Percentiles rank a stretch among this genome's conserved stretches.
These are phyloP conservation scores for Pleuronectes platessa DNA, from an alignment of 2,113 vertebrate species.

Conservation along the genomic window DNA sequence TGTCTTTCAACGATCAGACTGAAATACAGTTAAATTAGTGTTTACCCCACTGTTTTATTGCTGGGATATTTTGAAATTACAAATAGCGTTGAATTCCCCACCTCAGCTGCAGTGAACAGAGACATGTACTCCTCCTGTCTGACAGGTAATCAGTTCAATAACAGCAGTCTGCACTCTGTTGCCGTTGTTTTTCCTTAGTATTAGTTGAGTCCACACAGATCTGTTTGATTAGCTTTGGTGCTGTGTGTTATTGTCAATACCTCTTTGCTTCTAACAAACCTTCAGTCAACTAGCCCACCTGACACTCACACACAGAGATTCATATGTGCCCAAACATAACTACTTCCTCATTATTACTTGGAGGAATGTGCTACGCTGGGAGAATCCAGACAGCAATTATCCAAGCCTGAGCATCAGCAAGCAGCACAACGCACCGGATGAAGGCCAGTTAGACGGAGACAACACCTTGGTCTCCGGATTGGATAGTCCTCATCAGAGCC, in stretches of 20 bases:
- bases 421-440: constrained; percentile 26
- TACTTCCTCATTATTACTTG: constrained; percentile 57
- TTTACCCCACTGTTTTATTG: not conserved
- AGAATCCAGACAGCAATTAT: constrained; percentile 70
- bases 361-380: constrained; percentile 61
- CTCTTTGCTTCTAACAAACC: not conserved
- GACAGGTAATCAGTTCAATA: not conserved
- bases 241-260: constrained; percentile 17
- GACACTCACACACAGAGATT: not conserved
- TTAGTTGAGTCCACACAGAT: constrained; percentile 21
- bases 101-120: not conserved
- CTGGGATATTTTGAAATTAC: not conserved
- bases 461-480: constrained; percentile 51
- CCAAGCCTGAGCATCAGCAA: constrained; percentile 56
- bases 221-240: constrained; percentile 44
- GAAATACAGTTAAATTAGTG: not conserved
- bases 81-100: not conserved
- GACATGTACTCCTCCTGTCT: not conserved
- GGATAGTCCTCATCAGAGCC: constrained; percentile 56
- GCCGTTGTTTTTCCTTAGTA: constrained; percentile 3
- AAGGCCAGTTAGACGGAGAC: constrained; percentile 48
- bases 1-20: too few relatives aligned
- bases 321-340: constrained; percentile 17
- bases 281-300: not conserved
- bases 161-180: not conserved